Base-by-base conservation (phyloP, 2,797 vertebrate genomes). In the Micropoecilia bifurca region DNA sequence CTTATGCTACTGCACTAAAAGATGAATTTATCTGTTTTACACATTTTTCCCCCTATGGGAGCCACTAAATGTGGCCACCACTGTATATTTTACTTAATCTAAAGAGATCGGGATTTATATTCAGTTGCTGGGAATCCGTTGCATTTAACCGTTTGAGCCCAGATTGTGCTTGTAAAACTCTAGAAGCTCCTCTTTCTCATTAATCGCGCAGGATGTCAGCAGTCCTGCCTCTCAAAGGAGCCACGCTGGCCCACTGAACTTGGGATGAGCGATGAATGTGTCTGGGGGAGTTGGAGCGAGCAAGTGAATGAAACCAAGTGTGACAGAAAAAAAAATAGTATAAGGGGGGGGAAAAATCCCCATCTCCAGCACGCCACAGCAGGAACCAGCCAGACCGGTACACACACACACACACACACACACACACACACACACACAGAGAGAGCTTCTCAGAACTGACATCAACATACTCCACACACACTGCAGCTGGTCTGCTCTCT, bases 181-280 rank as follows among this genome's bases (percentile, higher is more conserved):
- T 76, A 84, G 87, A 80, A 87, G 83, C 79, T 84, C 78, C 55
- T 81, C 76, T 73, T 77, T 91, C 87, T 82, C 87, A 90, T 90
- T 86, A 89, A 90, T 92, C 91, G 80, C 75, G 48, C 74, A n/a
- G 85, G 71, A 84, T 79, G 87, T 73, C 87, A 84, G 82, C 78
- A 83, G 81, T 81, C 83, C 87, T 81, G 77, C 76, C 76, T 92
- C 92, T 93, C 92, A 61, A 84, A 91, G 91, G 93, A 91, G 80
- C 71, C 87, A 14, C 48, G 53, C 88, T 94, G 91, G 92, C 92
- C 93, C 84, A 94, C 90, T 95, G 93, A 94, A 93, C 92, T 93
- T 83, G 71, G 75, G 75, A 68, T 76, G 81, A 90, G 87, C 76
- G 72, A 76, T 30, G 83, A 81, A 59, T 73, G 83, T 78, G 87